Conservation (phyloP, 92 coral and sea anemone genomes). For the Umimayanthus chanpuru region DNA sequence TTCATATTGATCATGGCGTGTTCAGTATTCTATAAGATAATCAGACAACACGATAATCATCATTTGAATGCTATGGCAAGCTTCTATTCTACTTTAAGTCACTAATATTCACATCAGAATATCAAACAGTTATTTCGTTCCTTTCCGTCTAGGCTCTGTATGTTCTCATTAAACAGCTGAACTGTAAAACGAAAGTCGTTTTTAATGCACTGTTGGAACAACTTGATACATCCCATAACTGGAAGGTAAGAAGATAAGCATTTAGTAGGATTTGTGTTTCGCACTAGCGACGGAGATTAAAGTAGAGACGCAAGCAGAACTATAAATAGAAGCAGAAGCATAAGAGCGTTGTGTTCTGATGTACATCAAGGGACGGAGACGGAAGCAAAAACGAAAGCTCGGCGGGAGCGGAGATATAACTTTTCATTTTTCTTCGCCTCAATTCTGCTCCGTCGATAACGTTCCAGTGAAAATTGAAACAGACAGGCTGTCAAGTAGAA, state of each 20-base stretch:
- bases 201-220: constrained; percentile 76
- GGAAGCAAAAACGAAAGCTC: neutral
- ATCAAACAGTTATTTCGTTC: neutral
- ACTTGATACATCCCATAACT: constrained; percentile 76
- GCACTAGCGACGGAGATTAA: no score
- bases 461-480: no score
- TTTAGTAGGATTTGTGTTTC: no score
- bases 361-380: neutral
- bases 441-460: neutral
- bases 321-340: no score
- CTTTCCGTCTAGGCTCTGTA: constrained; percentile 73
- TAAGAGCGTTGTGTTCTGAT: neutral
- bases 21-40: no score
- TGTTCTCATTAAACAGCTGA: constrained; percentile 90
- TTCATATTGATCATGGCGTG: no score
- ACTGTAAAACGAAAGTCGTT: constrained; percentile 80
- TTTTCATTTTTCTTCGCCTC: neutral
- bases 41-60: no score
- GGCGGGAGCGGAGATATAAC: neutral
- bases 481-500: no score
- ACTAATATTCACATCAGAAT: no score
- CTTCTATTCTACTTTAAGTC: no score
- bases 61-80: no score
- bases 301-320: no score
- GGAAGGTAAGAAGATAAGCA: constrained; percentile 75